These are phyloP conservation scores for Lontra canadensis DNA, from an alignment of 2,113 vertebrate species.

Conservation along the genomic window DNA sequence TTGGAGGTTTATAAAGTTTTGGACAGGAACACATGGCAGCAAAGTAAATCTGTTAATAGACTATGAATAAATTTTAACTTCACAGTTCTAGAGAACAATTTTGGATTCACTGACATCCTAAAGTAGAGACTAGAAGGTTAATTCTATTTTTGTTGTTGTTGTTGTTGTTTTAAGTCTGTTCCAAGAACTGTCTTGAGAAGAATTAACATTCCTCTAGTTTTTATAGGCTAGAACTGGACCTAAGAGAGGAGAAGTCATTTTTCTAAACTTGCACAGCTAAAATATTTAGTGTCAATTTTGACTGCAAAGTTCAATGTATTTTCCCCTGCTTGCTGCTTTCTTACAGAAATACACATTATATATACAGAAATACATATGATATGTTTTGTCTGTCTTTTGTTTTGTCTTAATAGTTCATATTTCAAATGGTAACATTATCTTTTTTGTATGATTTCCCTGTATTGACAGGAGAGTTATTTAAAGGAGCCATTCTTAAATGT, in stretches of 20 bases:
- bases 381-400: neutral
- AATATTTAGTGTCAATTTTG: neutral
- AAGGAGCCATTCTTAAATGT: neutral
- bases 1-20: neutral
- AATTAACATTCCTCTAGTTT: neutral
- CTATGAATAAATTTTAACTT: neutral
- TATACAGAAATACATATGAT: neutral
- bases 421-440: neutral
- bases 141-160: neutral
- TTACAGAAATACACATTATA: neutral
- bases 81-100: neutral
- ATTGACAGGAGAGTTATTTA: neutral
- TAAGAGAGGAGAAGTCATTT: neutral
- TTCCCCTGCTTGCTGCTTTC: neutral
- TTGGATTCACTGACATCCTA: neutral
- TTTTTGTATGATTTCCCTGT: neutral
- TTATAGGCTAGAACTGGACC: neutral
- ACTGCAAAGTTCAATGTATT: neutral
- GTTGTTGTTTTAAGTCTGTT: neutral
- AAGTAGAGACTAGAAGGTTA: neutral
- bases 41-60: neutral
- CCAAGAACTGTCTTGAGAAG: neutral
- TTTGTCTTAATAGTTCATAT: neutral
- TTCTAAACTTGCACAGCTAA: neutral
- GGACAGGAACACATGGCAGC: neutral